Evolutionary conservation across 2,797 vertebrate species (phyloP).

Genomic region (Hoplostethus mediterraneus): DNA sequence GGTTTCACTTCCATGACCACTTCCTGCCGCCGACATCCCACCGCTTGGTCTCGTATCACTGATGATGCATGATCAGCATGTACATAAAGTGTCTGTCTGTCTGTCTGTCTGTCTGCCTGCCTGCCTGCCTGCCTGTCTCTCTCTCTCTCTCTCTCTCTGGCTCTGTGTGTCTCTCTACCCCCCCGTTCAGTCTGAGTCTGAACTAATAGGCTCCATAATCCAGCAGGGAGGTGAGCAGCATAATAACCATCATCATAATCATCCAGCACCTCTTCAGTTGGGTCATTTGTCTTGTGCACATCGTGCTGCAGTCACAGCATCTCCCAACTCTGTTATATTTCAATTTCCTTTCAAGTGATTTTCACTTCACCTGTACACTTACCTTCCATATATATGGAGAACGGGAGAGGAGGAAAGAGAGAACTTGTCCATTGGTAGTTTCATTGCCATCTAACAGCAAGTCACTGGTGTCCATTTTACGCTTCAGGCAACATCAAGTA

Average conservation of each 20-base stretch:
- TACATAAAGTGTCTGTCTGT: too few relatives aligned
- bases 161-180: too few relatives aligned
- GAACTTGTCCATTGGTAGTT: background rate
- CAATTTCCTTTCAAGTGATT: conserved; percentile 29
- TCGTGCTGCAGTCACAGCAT: background rate
- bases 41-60: too few relatives aligned
- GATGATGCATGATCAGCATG: too few relatives aligned
- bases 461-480: conserved; percentile 57
- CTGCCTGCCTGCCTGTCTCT: too few relatives aligned
- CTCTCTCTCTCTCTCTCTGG: too few relatives aligned
- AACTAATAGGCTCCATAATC: too few relatives aligned
- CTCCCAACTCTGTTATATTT: conserved; percentile 15
- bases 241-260: conserved; percentile 26
- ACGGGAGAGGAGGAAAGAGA: background rate
- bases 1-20: too few relatives aligned
- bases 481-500: conserved; percentile 62
- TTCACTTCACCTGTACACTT: conserved; percentile 21
- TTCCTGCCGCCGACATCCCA: too few relatives aligned
- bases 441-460: conserved; percentile 48
- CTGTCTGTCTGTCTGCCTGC: too few relatives aligned
- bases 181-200: too few relatives aligned
- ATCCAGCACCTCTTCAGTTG: conserved; percentile 23
- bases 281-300: conserved; percentile 10
- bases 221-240: too few relatives aligned
- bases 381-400: conserved; percentile 6